Evolutionary conservation across 2,797 vertebrate species (phyloP).

Genomic region (Lophotriccus pileatus): DNA sequence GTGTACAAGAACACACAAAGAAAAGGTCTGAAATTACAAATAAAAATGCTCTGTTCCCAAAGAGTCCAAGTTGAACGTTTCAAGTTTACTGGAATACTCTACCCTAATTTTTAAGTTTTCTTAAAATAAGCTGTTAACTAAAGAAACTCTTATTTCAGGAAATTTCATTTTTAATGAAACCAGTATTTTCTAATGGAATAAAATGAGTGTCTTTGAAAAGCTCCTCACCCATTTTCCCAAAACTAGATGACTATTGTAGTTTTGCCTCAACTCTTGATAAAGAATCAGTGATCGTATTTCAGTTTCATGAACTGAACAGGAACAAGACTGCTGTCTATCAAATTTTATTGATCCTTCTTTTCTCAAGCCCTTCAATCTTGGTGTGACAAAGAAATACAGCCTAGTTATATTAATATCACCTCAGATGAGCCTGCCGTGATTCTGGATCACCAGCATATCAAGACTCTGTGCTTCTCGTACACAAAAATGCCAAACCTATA

Average conservation of each 20-base stretch:
- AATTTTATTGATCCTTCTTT: not conserved
- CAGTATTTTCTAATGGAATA: not conserved
- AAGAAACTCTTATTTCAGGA: not conserved
- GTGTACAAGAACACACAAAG: not conserved
- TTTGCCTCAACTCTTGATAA: not conserved
- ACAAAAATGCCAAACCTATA: not conserved
- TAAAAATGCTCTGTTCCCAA: not conserved
- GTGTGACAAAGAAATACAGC: not conserved
- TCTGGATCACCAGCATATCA: not conserved
- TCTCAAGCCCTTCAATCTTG: not conserved
- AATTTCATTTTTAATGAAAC: not conserved
- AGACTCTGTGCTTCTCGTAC: not conserved
- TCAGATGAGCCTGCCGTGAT: not conserved
- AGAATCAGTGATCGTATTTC: not conserved
- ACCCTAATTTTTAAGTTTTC: not conserved
- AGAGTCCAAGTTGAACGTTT: not conserved
- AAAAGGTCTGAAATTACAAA: not conserved
- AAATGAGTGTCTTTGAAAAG: not conserved
- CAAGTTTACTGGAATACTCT: not conserved
- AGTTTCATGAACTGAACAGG: not conserved
- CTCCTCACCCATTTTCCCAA: not conserved
- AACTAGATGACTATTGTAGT: accelerated
- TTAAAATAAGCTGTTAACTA: not conserved
- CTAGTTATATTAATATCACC: not conserved
- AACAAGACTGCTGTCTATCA: not conserved